Evolutionary conservation across 2,113 vertebrate genomes (phyloP).

Genomic region (Amblyopsis rosae): DNA sequence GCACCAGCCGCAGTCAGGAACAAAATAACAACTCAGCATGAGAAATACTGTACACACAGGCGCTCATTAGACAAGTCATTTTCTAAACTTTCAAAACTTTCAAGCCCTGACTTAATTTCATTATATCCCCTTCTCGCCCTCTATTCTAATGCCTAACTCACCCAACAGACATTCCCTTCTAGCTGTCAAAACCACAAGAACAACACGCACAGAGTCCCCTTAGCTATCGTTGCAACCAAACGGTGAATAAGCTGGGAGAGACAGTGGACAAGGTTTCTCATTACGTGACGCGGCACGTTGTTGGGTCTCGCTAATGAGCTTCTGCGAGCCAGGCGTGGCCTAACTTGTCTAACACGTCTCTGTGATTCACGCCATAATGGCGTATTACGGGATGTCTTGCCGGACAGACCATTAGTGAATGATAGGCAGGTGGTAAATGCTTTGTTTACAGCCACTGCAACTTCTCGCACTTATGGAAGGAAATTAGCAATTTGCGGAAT

Average conservation of each 20-base stretch:
- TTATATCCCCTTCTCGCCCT: slow-evolving; percentile 21
- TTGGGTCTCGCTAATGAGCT: slow-evolving; percentile 61
- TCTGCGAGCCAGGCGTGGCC: slow-evolving; percentile 50
- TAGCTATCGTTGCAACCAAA: slow-evolving; percentile 35
- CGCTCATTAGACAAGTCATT: slow-evolving; percentile 18
- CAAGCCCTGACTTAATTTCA: slow-evolving; percentile 7
- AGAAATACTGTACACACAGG: background rate
- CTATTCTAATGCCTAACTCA: slow-evolving; percentile 26
- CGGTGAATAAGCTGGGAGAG: slow-evolving; percentile 30
- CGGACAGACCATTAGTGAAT: slow-evolving; percentile 56
- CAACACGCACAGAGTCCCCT: slow-evolving; percentile 9
- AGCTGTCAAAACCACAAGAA: slow-evolving; percentile 55
- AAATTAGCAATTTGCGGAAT: slow-evolving; percentile 21
- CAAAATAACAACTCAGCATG: too few species aligned
- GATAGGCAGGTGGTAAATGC: slow-evolving; percentile 49
- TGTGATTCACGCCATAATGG: slow-evolving; percentile 60
- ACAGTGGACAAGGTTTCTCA: slow-evolving; percentile 52
- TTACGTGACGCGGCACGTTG: slow-evolving; percentile 57
- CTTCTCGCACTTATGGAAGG: slow-evolving; percentile 9
- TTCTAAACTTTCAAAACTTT: slow-evolving; percentile 12
- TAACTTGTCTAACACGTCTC: slow-evolving; percentile 62
- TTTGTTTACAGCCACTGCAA: slow-evolving; percentile 24
- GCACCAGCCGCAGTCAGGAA: too few species aligned
- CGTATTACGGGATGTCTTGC: slow-evolving; percentile 39
- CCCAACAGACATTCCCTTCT: slow-evolving; percentile 10